Evolutionary conservation across 1,140 invertebrate species (phyloP), one percentile per base, ranked within the genome.

Genomic region (Callitettix versicolor): DNA sequence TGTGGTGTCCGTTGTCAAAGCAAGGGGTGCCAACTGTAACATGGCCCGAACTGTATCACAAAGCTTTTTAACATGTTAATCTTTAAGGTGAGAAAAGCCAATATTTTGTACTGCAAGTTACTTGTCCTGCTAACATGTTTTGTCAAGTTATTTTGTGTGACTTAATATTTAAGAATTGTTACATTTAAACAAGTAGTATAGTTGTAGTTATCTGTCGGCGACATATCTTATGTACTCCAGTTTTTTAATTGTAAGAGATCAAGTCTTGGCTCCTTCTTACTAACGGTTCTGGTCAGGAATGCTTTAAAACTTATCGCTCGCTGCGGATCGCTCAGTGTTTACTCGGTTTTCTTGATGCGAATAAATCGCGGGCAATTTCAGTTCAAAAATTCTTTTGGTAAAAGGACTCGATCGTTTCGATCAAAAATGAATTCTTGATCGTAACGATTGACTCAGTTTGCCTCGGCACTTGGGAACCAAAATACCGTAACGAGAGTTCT

Each of bases 151-250:
- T 51, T 26, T 46, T 53, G 54, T 55, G 47, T 56, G 54, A 49
- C 33, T 34, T 56, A 53, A 55, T 52, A 46, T 55, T 55, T 59
- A 55, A 48, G 18, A 49, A 59, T 53, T 59, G 58, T 59, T 59
- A 56, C 34, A 18, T 17, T 38, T 52, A 51, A 30, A 47, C 5
- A 40, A 50, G 38, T 48, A 48, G 21, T n/a, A n/a, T n/a, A n/a
- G n/a, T 30, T 3, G 26, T 30, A 30, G 48, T 33, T 43, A 22
- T 22, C 51, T 59, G 58, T 59, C 58, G 55, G 58, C 58, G 58
- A 55, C 58, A 59, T 59, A 59, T 59, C 58, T 50, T 59, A 56
- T 41, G n/a, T 52, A 50, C 26, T 48, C 22, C 30, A 48, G 46
- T 30, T 15, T 48, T 30, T 30, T 48, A 15, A 26, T 48, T 26